These are phyloP conservation scores for Drosophila pullipes DNA, from an alignment of 2,888 invertebrate genomes.

Conservation along the genomic window DNA sequence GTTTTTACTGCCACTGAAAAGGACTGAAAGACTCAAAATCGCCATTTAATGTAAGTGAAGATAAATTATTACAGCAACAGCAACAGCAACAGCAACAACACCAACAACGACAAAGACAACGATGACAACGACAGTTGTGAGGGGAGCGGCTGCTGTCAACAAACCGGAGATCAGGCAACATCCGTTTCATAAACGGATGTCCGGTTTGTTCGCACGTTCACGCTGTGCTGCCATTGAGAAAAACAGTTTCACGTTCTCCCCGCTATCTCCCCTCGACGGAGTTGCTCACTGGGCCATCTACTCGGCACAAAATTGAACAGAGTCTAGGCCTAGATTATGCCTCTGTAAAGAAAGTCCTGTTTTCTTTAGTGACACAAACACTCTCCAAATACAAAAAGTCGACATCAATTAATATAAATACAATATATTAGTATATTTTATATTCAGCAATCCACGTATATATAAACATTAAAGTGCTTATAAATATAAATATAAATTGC, in stretches of 20 bases:
- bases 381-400: not conserved
- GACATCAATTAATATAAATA: not conserved
- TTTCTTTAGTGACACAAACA: not conserved
- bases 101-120: conserved; percentile 18
- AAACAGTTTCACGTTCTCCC: conserved; percentile 31
- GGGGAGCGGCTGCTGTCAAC: conserved; percentile 57
- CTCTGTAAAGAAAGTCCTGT: not conserved
- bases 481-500: not conserved
- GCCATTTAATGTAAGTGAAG: conserved; percentile 71
- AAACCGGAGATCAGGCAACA: conserved; percentile 77
- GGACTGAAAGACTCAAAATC: conserved; percentile 49
- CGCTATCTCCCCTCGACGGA: not conserved
- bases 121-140: conserved; percentile 3
- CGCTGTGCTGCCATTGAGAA: conserved; percentile 51
- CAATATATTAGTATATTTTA: not conserved
- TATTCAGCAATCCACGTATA: not conserved
- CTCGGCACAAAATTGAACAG: not conserved
- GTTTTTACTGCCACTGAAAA: conserved; percentile 55
- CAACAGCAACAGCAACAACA: not conserved
- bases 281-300: not conserved
- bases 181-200: conserved; percentile 75
- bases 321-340: conserved; percentile 4
- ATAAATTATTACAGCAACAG: conserved; percentile 65
- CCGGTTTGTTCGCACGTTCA: conserved; percentile 79
- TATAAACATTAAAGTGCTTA: not conserved